Conservation (phyloP, 2,888 invertebrate species). For the Minunthozetes semirufus region DNA sequence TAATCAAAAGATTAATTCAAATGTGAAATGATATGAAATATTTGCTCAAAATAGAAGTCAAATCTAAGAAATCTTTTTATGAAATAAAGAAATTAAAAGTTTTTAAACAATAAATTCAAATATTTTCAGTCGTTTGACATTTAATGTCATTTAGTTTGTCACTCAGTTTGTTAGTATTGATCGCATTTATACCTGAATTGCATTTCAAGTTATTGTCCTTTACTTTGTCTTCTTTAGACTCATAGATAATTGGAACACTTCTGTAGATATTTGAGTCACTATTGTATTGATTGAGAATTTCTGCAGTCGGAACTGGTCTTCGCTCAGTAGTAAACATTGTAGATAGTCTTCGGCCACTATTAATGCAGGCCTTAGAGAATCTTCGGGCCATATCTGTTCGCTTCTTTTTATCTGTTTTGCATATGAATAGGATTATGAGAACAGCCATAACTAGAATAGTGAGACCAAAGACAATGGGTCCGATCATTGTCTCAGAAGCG, state of each 20-base stretch:
- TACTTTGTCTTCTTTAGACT: not conserved
- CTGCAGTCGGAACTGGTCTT: not conserved
- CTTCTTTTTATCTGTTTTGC: slow-evolving; percentile 26
- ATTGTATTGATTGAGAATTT: not conserved
- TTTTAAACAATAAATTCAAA: too few species aligned
- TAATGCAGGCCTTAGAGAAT: slow-evolving; percentile 29
- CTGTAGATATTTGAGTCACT: not conserved
- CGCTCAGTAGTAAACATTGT: not conserved
- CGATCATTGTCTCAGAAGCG: slow-evolving; percentile 32
- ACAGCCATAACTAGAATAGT: slow-evolving; percentile 32
- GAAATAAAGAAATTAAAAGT: too few species aligned
- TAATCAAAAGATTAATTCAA: too few species aligned
- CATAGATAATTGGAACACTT: slow-evolving; percentile 15
- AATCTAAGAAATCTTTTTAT: too few species aligned
- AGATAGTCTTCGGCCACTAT: slow-evolving; percentile 21
- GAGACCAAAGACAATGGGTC: slow-evolving; percentile 21
- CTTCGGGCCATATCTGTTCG: slow-evolving; percentile 31
- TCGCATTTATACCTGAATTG: not conserved
- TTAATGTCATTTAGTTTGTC: too few species aligned
- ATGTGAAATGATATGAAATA: too few species aligned
- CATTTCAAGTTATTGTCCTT: not conserved
- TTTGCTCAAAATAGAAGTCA: too few species aligned
- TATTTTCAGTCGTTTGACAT: too few species aligned
- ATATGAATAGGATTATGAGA: slow-evolving; percentile 26
- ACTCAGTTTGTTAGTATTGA: not conserved